These are phyloP conservation scores for Gnatocerus cornutus DNA, from an alignment of 2,888 invertebrate species.

Conservation along the genomic window DNA sequence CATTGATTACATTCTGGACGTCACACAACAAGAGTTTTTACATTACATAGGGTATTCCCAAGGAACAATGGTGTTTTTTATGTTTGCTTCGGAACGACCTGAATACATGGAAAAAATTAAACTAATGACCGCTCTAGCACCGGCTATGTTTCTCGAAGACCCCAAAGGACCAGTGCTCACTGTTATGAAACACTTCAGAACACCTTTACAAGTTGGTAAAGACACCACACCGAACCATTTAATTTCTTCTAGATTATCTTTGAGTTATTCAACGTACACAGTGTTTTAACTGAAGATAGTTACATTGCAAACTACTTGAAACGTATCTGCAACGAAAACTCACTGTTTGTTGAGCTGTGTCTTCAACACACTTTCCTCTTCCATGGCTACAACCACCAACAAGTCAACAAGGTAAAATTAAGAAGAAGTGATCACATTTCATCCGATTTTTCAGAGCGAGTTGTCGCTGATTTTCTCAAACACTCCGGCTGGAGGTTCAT, in stretches of 20 bases:
- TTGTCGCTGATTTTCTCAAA: conserved; percentile 15
- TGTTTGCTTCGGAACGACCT: conserved; percentile 75
- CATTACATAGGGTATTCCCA: conserved; percentile 81
- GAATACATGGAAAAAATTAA: conserved; percentile 78
- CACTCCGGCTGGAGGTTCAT: conserved; percentile 26
- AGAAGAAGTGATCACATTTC: not conserved
- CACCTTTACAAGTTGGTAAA: conserved; percentile 3
- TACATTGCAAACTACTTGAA: conserved; percentile 11
- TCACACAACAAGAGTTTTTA: conserved; percentile 75
- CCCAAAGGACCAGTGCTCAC: not conserved
- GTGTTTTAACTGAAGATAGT: conserved; percentile 5
- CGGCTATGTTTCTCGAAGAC: conserved; percentile 77
- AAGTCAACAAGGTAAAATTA: conserved; percentile 33
- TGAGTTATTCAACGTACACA: conserved; percentile 15
- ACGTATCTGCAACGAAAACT: conserved; percentile 37
- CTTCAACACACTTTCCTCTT: conserved; percentile 35
- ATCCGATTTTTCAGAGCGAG: conserved; percentile 17
- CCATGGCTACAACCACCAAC: conserved; percentile 29
- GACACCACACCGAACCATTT: not conserved
- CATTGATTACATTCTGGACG: conserved; percentile 78
- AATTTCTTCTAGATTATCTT: conserved; percentile 11
- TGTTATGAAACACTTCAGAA: conserved; percentile 6
- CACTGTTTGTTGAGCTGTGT: conserved; percentile 40
- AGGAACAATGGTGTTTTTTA: conserved; percentile 79
- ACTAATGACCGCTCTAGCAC: conserved; percentile 78